Evolutionary conservation across 1,140 invertebrate species (phyloP), one percentile per base, ranked within the genome.

Genomic region (Eurytemora carolleeae): DNA sequence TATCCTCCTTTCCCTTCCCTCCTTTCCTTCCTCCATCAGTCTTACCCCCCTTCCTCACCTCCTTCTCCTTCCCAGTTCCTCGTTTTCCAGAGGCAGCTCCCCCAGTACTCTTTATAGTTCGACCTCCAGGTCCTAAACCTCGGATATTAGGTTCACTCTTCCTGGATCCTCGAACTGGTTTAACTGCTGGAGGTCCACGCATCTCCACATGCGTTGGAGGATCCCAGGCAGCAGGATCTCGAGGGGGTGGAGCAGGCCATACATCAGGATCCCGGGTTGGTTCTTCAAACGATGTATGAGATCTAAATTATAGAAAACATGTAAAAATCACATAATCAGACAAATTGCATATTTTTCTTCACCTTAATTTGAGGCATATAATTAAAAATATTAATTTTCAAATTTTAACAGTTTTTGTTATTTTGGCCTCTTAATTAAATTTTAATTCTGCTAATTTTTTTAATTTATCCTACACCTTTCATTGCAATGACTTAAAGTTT

Each of bases 181-280:
- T 62, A 21, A 64, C 57, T 12, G 1, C 1, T 31, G 53, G 20
- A 2, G 17, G n/a, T 2, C 17, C 1, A 3, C 52, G 22, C 17
- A 31, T 62, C n/a, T 19, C 55, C 31, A 81, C 78, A 63, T 83
- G 83, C 59, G 85, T 84, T 52, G 90, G 86, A 20, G 87, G 80
- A n/a, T 87, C 86, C 90, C 90, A 91, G 0, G 87, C 82, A 73
- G 86, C 85, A 21, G 86, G 85, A 77, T 90, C 86, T 69, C 82
- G 76, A 59, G 80, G 75, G 22, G 80, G 79, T 20, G 84, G 80
- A 22, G 84, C 82, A 20, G 82, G 82, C 84, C 85, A 88, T 26
- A 83, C 78, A 68, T 81, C 78, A 17, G 78, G 77, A 67, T 80
- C 80, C 61, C 76, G 69, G 0, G 80, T 80, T 24, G 80, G 79